These are phyloP conservation scores for Anagyrus pseudococci DNA, from an alignment of 2,888 invertebrate genomes.

Conservation along the genomic window DNA sequence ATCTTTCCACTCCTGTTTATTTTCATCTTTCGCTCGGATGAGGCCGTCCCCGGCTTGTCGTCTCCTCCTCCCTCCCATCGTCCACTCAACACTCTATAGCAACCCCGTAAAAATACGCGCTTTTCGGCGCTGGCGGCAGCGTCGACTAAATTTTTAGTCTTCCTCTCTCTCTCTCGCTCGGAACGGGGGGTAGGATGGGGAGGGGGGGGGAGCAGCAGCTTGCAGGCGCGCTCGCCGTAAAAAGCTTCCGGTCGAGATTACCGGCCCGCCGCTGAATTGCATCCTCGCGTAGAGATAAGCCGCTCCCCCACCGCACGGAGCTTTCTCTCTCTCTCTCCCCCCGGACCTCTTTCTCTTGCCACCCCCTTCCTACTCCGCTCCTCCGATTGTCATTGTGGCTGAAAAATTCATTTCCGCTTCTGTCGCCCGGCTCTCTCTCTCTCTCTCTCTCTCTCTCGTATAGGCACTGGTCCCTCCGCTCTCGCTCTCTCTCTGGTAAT, in stretches of 20 bases:
- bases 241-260: conserved; percentile 13
- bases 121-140: too few relatives aligned
- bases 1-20: conserved; percentile 4
- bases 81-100: too few relatives aligned
- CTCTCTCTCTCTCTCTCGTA: too few relatives aligned
- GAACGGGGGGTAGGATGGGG: too few relatives aligned
- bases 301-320: neutral
- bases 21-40: conserved; percentile 6
- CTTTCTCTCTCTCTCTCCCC: neutral
- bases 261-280: conserved; percentile 3
- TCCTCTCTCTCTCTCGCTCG: too few relatives aligned
- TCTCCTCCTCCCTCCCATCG: neutral
- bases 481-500: too few relatives aligned
- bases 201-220: neutral
- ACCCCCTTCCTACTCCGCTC: too few relatives aligned
- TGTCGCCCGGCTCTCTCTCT: too few relatives aligned
- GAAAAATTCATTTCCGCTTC: neutral
- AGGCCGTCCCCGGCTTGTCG: neutral
- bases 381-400: neutral
- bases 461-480: too few relatives aligned
- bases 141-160: too few relatives aligned
- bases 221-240: neutral
- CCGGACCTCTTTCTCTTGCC: neutral
- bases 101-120: neutral
- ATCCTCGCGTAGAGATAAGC: neutral